Conservation (phyloP, 2,113 vertebrate species). For the Xenopus laevis region DNA sequence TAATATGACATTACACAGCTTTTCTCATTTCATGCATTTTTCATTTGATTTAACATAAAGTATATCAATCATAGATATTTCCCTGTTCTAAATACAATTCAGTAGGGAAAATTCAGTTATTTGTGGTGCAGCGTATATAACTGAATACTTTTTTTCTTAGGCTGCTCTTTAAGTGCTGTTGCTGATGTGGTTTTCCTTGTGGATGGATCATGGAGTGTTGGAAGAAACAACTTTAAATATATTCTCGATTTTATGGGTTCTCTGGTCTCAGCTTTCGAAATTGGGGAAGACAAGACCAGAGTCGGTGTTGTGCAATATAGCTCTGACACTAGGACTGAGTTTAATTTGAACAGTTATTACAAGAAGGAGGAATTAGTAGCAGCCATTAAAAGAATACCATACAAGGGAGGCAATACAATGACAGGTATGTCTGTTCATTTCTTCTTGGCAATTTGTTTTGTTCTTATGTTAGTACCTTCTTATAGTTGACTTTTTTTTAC, state of each 20-base stretch:
- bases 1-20: too few species aligned
- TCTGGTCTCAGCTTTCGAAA: conserved; percentile 82
- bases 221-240: conserved; percentile 79
- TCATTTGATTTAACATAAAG: too few species aligned
- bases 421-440: conserved; percentile 67
- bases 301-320: conserved; percentile 91
- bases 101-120: too few species aligned
- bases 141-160: conserved; percentile 58
- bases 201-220: conserved; percentile 88
- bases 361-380: conserved; percentile 72
- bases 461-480: too few species aligned
- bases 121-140: too few species aligned
- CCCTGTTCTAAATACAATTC: too few species aligned
- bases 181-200: conserved; percentile 87
- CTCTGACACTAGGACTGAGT: conserved; percentile 78
- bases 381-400: conserved; percentile 80
- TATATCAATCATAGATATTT: too few species aligned
- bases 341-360: conserved; percentile 77
- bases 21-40: too few species aligned
- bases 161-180: conserved; percentile 76
- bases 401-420: conserved; percentile 85
- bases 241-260: conserved; percentile 80
- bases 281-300: conserved; percentile 82
- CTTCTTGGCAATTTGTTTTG: too few species aligned
- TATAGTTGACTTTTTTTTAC: too few species aligned